Conservation (phyloP, 2,888 invertebrate species). For the Agrilus cyanescens region DNA sequence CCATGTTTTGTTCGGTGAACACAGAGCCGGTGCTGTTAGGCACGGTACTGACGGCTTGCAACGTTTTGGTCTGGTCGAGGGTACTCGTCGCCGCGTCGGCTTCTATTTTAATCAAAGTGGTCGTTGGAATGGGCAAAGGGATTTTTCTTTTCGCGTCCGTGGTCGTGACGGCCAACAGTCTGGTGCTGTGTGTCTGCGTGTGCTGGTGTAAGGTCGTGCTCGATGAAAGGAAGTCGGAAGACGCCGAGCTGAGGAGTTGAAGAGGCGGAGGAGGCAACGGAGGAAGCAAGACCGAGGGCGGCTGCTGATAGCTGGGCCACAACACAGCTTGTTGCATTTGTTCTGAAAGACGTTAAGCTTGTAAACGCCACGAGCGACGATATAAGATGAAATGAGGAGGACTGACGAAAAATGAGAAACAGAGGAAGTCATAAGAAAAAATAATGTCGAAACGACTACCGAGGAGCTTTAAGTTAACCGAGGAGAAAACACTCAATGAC, state of each 20-base stretch:
- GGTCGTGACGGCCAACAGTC: conserved; percentile 51
- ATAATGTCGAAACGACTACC: too few species aligned
- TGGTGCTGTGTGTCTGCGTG: conserved; percentile 55
- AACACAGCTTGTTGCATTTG: conserved; percentile 63
- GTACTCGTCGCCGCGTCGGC: conserved; percentile 50
- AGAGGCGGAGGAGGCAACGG: conserved; percentile 54
- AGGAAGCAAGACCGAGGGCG: conserved; percentile 39
- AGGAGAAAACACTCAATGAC: too few species aligned
- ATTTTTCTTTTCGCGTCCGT: conserved; percentile 39
- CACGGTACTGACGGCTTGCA: conserved; percentile 31
- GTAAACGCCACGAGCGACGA: too few species aligned
- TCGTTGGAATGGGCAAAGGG: conserved; percentile 37
- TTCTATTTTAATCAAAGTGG: conserved; percentile 47
- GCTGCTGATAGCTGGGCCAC: conserved; percentile 56
- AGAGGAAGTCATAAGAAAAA: not conserved
- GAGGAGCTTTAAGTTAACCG: too few species aligned
- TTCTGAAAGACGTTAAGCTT: conserved; percentile 31
- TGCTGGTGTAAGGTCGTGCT: conserved; percentile 53
- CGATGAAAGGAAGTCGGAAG: conserved; percentile 46
- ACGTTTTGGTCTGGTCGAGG: conserved; percentile 34
- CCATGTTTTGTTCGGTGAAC: conserved; percentile 39
- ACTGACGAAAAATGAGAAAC: conserved; percentile 3
- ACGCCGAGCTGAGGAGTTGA: conserved; percentile 42
- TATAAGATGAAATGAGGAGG: conserved; percentile 7
- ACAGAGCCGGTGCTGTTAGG: conserved; percentile 31